These are phyloP conservation scores for Chloroceryle amazona DNA, from an alignment of 2,797 vertebrate genomes.

Conservation along the genomic window DNA sequence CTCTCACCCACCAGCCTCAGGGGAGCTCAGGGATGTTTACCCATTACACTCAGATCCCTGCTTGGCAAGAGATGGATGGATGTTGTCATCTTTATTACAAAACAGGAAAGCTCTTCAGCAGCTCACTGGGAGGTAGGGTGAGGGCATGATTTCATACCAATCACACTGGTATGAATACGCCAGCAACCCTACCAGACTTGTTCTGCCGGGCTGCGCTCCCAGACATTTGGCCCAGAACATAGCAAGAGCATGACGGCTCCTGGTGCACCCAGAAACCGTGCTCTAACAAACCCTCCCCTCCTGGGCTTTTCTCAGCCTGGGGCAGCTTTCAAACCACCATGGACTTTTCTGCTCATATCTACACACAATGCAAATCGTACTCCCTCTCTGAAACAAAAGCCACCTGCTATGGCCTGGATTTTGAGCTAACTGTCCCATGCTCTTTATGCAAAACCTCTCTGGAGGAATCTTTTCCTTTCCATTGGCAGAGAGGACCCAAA, in stretches of 20 bases:
- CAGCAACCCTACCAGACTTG: constrained; percentile 46
- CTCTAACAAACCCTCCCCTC: constrained; percentile 8
- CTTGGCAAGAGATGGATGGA: not conserved
- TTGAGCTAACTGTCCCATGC: not conserved
- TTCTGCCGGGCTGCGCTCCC: constrained; percentile 5
- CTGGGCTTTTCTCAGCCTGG: not conserved
- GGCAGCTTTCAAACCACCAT: not conserved
- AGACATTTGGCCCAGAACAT: constrained; percentile 17
- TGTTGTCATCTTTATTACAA: constrained; percentile 59
- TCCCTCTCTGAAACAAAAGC: not conserved
- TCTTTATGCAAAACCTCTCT: not conserved
- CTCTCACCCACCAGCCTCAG: not conserved
- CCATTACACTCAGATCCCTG: not conserved
- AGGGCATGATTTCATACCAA: constrained; percentile 57
- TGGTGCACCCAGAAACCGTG: constrained; percentile 24
- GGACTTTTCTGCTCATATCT: not conserved
- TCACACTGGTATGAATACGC: not conserved
- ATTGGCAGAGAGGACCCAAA: not conserved
- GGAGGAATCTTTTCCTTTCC: not conserved
- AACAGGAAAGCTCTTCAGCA: constrained; percentile 51
- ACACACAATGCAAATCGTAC: fast-evolving
- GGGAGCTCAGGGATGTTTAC: not conserved
- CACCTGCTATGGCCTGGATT: not conserved
- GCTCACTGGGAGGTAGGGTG: constrained; percentile 58
- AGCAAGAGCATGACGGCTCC: not conserved